Percentiles rank a stretch among this genome's conserved stretches.
These are phyloP conservation scores for Cryptocephalus moraei DNA, from an alignment of 2,888 invertebrate species.

Conservation along the genomic window DNA sequence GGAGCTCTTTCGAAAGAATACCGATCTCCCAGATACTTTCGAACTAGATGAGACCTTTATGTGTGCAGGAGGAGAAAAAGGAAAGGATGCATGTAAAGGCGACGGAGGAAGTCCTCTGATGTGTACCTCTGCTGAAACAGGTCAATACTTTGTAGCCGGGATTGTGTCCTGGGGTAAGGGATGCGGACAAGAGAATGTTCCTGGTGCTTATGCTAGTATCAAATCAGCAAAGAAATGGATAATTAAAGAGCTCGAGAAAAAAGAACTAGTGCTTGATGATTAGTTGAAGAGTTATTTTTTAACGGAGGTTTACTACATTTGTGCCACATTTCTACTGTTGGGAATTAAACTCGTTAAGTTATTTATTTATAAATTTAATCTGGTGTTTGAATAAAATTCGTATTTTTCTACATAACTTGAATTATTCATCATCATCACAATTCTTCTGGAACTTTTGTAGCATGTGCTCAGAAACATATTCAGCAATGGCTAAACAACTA, in stretches of 20 bases:
- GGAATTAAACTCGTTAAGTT: no score
- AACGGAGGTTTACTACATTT: no score
- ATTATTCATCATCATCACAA: not conserved
- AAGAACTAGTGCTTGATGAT: slow-evolving; percentile 2
- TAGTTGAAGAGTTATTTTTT: no score
- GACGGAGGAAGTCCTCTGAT: slow-evolving; percentile 24
- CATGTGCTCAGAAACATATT: slow-evolving; percentile 50
- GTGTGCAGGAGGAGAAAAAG: slow-evolving; percentile 68
- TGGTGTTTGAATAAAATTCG: no score
- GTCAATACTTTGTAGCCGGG: slow-evolving; percentile 62
- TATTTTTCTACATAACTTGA: no score
- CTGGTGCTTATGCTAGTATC: slow-evolving; percentile 72
- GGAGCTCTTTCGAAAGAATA: slow-evolving; percentile 38
- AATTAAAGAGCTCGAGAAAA: slow-evolving; percentile 31
- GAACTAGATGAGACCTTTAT: slow-evolving; percentile 58
- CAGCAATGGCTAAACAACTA: slow-evolving; percentile 86
- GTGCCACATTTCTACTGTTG: no score
- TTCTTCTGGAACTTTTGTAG: slow-evolving; percentile 4
- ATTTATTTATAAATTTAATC: no score
- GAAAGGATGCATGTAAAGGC: slow-evolving; percentile 57
- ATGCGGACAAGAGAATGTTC: slow-evolving; percentile 60
- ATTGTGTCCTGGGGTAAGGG: slow-evolving; percentile 88
- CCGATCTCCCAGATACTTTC: slow-evolving; percentile 52
- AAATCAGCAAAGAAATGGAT: slow-evolving; percentile 63
- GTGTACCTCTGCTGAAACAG: slow-evolving; percentile 8